A percentile compares a stretch with the other conserved stretches of the same genome.
Conservation (phyloP, 1,140 invertebrate species). For the Hyposmocoma kahamanoa region DNA sequence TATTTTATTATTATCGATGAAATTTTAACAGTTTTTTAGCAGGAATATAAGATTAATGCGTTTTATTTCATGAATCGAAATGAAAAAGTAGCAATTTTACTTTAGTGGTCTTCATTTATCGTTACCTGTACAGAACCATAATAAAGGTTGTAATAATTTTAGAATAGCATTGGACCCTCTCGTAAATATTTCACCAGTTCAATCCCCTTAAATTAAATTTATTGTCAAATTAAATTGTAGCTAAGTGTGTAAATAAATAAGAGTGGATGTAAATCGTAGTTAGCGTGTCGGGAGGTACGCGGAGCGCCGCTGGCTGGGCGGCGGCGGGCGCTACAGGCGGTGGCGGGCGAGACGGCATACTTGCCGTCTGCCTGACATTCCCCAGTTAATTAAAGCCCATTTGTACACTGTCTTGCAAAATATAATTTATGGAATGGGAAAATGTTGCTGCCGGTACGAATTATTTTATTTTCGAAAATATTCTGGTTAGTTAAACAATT, state of each 20-base stretch:
- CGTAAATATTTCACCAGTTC: background rate
- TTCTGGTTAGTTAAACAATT: slow-evolving; percentile 14
- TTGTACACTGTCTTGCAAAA: slow-evolving; percentile 60
- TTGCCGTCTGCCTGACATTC: slow-evolving; percentile 59
- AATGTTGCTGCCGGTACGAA: slow-evolving; percentile 37
- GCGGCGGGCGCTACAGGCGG: background rate
- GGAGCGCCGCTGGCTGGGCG: slow-evolving; percentile 25
- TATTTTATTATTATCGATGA: too few relatives aligned
- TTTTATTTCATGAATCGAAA: too few relatives aligned
- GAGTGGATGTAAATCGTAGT: slow-evolving; percentile 56
- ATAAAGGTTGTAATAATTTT: too few relatives aligned
- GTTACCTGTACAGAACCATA: too few relatives aligned
- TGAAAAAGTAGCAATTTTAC: too few relatives aligned
- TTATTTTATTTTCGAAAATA: slow-evolving; percentile 31
- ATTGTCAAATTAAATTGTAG: background rate
- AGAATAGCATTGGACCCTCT: too few relatives aligned
- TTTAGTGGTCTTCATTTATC: too few relatives aligned
- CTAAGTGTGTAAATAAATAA: slow-evolving; percentile 38
- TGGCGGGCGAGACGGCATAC: slow-evolving; percentile 35
- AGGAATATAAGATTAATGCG: too few relatives aligned
- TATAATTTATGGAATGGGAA: slow-evolving; percentile 62
- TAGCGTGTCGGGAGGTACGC: slow-evolving; percentile 25
- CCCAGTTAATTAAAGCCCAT: slow-evolving; percentile 67
- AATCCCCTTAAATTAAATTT: background rate
- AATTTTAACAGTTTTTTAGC: too few relatives aligned